Conservation (phyloP, 1,140 invertebrate genomes). For the Brachionus paranguensis region DNA sequence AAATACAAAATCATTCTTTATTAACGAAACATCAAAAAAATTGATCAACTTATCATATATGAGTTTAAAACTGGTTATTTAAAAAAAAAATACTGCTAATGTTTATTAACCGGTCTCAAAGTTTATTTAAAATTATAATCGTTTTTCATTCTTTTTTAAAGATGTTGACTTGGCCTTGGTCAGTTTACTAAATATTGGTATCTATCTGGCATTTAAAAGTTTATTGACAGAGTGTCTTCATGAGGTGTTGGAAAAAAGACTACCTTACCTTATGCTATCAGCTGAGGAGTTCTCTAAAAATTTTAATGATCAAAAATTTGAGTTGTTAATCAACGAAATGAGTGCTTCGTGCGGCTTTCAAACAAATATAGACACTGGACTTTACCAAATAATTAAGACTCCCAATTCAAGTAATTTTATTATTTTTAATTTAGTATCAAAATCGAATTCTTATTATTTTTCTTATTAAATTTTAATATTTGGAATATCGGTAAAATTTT, state of each 20-base stretch:
- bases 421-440: no score
- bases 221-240: constrained; percentile 13
- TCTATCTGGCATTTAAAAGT: constrained; percentile 35
- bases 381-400: constrained; percentile 30
- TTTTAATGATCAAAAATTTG: constrained; percentile 30
- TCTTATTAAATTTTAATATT: no score
- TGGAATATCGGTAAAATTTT: no score
- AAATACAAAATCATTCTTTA: no score
- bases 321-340: constrained; percentile 38
- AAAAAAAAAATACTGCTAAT: no score
- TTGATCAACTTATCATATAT: no score
- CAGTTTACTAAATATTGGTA: constrained; percentile 37
- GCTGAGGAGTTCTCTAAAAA: constrained; percentile 34
- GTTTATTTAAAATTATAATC: no score
- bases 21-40: no score
- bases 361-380: constrained; percentile 5
- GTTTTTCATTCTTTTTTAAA: neutral
- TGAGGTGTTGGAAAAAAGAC: constrained; percentile 26
- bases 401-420: neutral
- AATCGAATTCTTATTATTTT: no score
- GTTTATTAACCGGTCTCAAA: no score
- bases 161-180: constrained; percentile 40
- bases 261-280: constrained; percentile 33
- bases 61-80: no score
- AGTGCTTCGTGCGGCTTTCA: constrained; percentile 8